phyloP scores from a whole-genome alignment of 2,888 invertebrate species.

The Cactoblastis cactorum region DNA sequence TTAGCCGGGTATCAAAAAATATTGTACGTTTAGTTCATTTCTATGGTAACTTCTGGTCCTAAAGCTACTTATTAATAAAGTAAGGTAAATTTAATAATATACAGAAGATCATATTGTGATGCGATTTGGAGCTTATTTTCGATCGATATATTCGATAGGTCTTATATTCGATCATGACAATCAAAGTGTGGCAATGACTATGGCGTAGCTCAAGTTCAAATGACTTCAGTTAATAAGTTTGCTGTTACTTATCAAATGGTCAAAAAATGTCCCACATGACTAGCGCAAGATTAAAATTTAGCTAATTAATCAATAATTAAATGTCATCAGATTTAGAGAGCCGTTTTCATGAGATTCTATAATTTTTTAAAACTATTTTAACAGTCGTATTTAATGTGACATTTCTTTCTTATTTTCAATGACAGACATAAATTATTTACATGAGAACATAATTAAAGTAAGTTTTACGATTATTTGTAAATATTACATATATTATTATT shows the following conservation, averaged over 20 bases:
- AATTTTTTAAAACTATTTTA: too few species aligned
- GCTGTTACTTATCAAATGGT: slow-evolving; percentile 28
- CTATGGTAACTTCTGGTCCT: slow-evolving; percentile 69
- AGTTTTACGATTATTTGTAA: too few species aligned
- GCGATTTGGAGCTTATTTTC: slow-evolving; percentile 27
- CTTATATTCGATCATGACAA: slow-evolving; percentile 19
- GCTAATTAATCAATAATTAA: neutral
- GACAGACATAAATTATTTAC: too few species aligned
- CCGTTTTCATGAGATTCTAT: neutral
- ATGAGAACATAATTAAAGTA: too few species aligned
- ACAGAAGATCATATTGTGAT: slow-evolving; percentile 32
- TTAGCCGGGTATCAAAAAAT: slow-evolving; percentile 24
- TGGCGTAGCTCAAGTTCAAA: slow-evolving; percentile 35
- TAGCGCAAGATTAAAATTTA: neutral
- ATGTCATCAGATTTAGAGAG: slow-evolving; percentile 1
- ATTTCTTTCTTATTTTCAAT: too few species aligned
- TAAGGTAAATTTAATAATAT: slow-evolving; percentile 26
- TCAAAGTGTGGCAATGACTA: slow-evolving; percentile 46
- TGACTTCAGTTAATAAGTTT: slow-evolving; percentile 26
- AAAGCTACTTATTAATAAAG: slow-evolving; percentile 44
- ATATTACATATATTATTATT: too few species aligned
- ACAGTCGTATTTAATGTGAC: too few species aligned
- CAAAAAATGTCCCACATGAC: neutral
- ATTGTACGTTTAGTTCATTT: slow-evolving; percentile 57
- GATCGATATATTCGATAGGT: slow-evolving; percentile 19